Percentiles rank a stretch among this genome's conserved stretches.
phyloP scores from a whole-genome alignment of 1,140 invertebrate genomes.

The Drosophila nikananu region DNA sequence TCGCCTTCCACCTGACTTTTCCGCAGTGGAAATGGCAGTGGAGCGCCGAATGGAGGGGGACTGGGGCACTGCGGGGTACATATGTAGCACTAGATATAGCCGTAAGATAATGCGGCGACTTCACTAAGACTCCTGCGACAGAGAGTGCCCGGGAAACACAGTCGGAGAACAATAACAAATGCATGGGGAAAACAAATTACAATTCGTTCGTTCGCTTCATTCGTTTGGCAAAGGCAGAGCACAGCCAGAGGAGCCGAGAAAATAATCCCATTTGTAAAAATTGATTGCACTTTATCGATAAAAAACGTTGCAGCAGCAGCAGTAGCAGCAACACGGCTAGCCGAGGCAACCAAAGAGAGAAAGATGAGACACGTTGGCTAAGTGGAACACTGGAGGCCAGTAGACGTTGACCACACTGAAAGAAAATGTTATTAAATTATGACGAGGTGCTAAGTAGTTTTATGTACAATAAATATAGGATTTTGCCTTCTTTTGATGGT shows the following conservation, averaged over 20 bases:
- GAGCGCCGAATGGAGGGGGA: not conserved
- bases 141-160: conserved; percentile 26
- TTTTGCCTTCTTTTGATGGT: too few relatives aligned
- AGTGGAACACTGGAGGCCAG: conserved; percentile 51
- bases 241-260: conserved; percentile 34
- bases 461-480: too few relatives aligned
- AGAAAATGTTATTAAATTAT: conserved; percentile 10
- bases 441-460: too few relatives aligned
- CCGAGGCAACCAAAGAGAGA: conserved; percentile 17
- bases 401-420: conserved; percentile 45
- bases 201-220: conserved; percentile 60
- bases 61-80: conserved; percentile 11
- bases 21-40: conserved; percentile 9
- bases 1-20: conserved; percentile 20
- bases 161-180: conserved; percentile 79
- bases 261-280: conserved; percentile 84
- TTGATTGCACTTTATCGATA: conserved; percentile 83
- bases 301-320: conserved; percentile 56
- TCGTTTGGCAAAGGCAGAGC: conserved; percentile 22
- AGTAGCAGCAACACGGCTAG: conserved; percentile 4
- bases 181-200: conserved; percentile 82
- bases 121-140: conserved; percentile 72
- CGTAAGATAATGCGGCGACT: conserved; percentile 78
- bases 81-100: conserved; percentile 58
- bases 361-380: conserved; percentile 66